Evolutionary conservation across 2,797 vertebrate genomes (phyloP).

Genomic region (Allenopithecus nigroviridis): DNA sequence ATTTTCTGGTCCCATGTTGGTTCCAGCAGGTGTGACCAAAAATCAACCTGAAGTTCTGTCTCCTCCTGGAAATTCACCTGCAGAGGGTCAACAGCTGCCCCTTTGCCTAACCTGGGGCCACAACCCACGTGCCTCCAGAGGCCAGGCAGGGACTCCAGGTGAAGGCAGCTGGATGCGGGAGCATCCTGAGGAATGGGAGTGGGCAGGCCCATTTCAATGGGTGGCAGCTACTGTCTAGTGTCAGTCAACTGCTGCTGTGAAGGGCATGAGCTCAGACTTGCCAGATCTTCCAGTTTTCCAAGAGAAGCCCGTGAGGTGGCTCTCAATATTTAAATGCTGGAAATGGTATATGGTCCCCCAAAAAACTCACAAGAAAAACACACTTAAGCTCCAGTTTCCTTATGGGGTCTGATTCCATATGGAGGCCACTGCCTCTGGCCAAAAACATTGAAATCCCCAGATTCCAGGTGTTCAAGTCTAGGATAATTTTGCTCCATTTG

Average conservation of each 20-base stretch:
- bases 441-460: fast-evolving
- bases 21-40: background rate
- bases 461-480: background rate
- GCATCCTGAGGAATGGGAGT: background rate
- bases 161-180: fast-evolving
- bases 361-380: too few relatives aligned
- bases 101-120: too few relatives aligned
- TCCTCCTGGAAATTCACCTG: background rate
- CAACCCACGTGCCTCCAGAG: too few relatives aligned
- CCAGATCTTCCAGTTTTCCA: background rate
- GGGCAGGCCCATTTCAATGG: background rate
- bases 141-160: too few relatives aligned
- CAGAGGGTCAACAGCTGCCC: fast-evolving
- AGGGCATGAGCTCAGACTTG: background rate
- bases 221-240: background rate
- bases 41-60: background rate
- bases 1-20: fast-evolving
- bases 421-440: too few relatives aligned
- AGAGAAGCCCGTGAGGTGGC: background rate
- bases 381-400: background rate
- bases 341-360: fast-evolving
- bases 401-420: background rate
- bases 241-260: background rate
- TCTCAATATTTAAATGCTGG: background rate
- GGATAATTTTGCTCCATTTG: fast-evolving